Percentiles rank a stretch among this genome's conserved stretches.
Evolutionary conservation across 2,797 vertebrate species (phyloP).

Genomic region (Pelobates cultripes): DNA sequence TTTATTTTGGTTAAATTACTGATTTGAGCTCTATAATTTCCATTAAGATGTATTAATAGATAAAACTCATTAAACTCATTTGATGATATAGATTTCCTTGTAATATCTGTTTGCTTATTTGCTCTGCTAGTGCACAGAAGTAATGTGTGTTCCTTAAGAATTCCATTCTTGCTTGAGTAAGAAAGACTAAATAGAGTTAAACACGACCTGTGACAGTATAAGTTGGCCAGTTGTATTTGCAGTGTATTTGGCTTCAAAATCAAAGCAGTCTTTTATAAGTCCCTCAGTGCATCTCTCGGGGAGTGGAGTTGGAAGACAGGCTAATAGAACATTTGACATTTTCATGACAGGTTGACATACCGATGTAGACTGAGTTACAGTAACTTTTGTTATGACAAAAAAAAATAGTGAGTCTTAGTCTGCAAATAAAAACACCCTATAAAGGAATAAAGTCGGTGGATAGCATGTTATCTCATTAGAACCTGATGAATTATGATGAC

Average conservation of each 20-base stretch:
- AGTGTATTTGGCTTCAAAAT: neutral
- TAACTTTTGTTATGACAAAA: constrained; percentile 3
- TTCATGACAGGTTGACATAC: neutral
- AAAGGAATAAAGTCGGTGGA: too few species aligned
- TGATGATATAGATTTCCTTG: too few species aligned
- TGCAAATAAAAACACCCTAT: neutral
- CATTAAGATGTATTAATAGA: too few species aligned
- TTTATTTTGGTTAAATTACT: too few species aligned
- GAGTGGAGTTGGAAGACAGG: neutral
- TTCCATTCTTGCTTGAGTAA: too few species aligned
- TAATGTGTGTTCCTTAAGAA: too few species aligned
- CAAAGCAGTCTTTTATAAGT: neutral
- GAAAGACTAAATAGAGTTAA: neutral
- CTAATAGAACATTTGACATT: neutral
- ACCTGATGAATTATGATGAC: too few species aligned
- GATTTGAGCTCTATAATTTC: too few species aligned
- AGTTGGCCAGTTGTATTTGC: neutral
- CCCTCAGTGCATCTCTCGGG: neutral
- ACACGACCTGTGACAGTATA: neutral
- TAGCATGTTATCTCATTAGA: too few species aligned
- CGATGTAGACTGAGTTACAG: neutral
- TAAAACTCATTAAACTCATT: too few species aligned
- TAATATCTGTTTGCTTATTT: too few species aligned
- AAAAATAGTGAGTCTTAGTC: neutral
- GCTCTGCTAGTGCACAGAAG: too few species aligned